phyloP scores from a whole-genome alignment of 2,888 invertebrate species.

The Macaria liturata region DNA sequence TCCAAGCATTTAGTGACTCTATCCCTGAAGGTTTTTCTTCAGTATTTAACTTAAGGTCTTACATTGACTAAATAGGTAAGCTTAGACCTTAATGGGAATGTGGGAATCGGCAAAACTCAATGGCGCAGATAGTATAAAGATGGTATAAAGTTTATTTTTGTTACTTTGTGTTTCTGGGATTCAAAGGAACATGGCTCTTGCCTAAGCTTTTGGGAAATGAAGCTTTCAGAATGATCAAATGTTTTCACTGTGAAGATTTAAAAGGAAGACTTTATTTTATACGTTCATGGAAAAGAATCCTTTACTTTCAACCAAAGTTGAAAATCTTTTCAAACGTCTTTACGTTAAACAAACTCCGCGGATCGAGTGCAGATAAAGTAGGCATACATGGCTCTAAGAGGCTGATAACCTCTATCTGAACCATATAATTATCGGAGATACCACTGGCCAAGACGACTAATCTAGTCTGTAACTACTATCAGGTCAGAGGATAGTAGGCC shows the following conservation, averaged over 20 bases:
- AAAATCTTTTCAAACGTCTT: conserved; percentile 24
- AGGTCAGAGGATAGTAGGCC: conserved; percentile 42
- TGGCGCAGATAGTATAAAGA: conserved; percentile 4
- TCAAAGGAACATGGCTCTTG: conserved; percentile 9
- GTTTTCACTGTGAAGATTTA: not conserved
- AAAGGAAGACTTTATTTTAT: no score
- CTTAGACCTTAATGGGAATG: conserved; percentile 17
- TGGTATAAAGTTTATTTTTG: conserved; percentile 5
- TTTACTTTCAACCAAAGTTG: no score
- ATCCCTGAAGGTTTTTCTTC: conserved; percentile 18
- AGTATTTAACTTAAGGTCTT: conserved; percentile 5
- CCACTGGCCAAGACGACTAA: conserved; percentile 69
- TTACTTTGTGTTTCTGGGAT: conserved; percentile 9
- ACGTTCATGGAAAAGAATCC: no score
- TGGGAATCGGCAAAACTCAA: conserved; percentile 3
- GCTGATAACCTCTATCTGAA: conserved; percentile 78
- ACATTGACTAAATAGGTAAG: conserved; percentile 11
- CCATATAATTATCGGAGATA: conserved; percentile 79
- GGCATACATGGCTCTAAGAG: conserved; percentile 69
- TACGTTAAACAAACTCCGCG: conserved; percentile 50
- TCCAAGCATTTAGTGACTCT: conserved; percentile 27
- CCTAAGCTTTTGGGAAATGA: conserved; percentile 6
- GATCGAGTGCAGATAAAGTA: conserved; percentile 61
- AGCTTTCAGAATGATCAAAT: conserved; percentile 6
- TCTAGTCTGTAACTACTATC: conserved; percentile 44